Percentiles rank a stretch among this genome's conserved stretches.
These are phyloP conservation scores for Sporophila hypoxantha DNA, from an alignment of 2,113 vertebrate species.

Conservation along the genomic window DNA sequence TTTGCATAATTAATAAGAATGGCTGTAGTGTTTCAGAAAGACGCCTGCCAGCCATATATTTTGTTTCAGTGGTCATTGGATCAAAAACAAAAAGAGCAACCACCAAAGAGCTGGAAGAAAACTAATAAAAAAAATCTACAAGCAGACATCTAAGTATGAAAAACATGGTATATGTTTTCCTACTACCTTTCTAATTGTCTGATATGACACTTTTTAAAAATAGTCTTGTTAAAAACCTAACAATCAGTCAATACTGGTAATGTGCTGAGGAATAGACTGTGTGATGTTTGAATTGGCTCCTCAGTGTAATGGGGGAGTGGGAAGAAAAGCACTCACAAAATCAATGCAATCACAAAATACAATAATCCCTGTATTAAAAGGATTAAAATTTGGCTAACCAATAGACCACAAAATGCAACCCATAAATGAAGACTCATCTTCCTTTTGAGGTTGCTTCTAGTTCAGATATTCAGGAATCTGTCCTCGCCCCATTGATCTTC, in stretches of 20 bases:
- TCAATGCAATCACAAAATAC: background rate
- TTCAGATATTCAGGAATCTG: background rate
- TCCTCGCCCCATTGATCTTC: conserved; percentile 5
- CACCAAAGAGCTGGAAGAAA: background rate
- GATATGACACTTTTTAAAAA: background rate
- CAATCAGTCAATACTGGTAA: background rate
- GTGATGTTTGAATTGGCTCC: background rate
- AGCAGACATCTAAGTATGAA: background rate
- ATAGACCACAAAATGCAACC: conserved; percentile 1
- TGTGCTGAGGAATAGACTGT: background rate
- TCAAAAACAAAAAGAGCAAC: background rate
- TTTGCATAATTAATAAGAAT: background rate
- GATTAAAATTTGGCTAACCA: conserved; percentile 10
- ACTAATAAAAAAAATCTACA: background rate
- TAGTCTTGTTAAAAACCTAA: background rate
- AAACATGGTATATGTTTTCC: background rate
- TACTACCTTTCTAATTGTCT: background rate
- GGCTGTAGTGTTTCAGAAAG: background rate
- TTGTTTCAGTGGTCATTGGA: background rate
- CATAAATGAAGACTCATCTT: background rate
- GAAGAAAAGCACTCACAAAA: background rate
- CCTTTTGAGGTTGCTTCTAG: background rate
- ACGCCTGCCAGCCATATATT: background rate
- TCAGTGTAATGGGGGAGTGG: background rate
- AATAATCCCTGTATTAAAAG: background rate